Evolutionary conservation across 2,888 invertebrate genomes (phyloP), one percentile per base, ranked within the genome.

Genomic region (Agrotis segetum): DNA sequence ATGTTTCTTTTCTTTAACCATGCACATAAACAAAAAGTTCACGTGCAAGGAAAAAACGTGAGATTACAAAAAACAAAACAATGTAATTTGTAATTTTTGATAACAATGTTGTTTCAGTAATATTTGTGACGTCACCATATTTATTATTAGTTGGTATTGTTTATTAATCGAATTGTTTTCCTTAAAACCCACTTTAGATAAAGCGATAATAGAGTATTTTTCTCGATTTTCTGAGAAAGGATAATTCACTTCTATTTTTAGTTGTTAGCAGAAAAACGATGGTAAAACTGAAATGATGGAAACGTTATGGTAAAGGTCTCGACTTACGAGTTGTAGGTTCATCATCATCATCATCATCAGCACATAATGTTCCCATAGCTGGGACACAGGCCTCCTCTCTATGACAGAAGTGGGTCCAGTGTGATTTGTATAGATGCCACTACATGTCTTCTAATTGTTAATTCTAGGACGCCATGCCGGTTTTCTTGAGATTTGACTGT

Each of bases 141-240:
- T 19, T 40, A 40, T 29, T 29, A 58, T 40, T 59, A 24, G 17
- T 14, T 29, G 29, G 29, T 55, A 44, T n/a, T 1, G 13, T 21
- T 40, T 61, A 50, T 50, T 55, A 46, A 49, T 50, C 1, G 3
- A 24, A 34, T 24, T 13, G 4, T 71, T 71, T 72, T 63, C 63
- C 63, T 72, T 34, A 40, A 59, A 24, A 11, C 3, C 7, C 14
- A 52, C 58, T 62, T 71, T 14, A 58, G 56, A 63, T 62, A 62
- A 62, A 5, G 5, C 16, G 56, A 44, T 49, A 62, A 49, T n/a
- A 11, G n/a, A 9, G 0, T 46, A 24, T 40, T 19, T 46, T 71
- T 50, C 11, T 34, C 13, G 9, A 2, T n/a, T 56, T 70, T 71
- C 19, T 16, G 1, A 44, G 44, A n/a, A 71, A 29, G 3, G 16